These are phyloP conservation scores for Diplogasteroides magnus DNA, from an alignment of 1,140 invertebrate genomes.

Conservation along the genomic window DNA sequence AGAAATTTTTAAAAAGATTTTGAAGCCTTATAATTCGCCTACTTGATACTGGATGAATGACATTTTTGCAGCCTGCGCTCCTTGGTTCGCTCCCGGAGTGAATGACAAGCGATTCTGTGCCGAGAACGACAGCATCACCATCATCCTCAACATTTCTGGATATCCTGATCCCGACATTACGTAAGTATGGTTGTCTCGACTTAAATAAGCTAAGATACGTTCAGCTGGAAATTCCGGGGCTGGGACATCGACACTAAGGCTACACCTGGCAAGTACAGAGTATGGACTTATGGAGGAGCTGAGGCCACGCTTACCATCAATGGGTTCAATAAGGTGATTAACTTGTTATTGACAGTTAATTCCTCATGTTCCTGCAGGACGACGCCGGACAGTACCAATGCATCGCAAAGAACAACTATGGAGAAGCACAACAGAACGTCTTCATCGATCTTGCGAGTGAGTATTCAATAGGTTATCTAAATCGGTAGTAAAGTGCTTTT, in stretches of 20 bases:
- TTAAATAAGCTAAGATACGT: not conserved
- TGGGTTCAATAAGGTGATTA: constrained; percentile 43
- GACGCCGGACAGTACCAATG: constrained; percentile 54
- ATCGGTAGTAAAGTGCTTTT: not conserved
- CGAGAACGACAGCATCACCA: constrained; percentile 50
- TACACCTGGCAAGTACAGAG: constrained; percentile 48
- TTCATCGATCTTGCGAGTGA: constrained; percentile 52
- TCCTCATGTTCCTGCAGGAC: too few relatives aligned
- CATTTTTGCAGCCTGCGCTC: constrained; percentile 45
- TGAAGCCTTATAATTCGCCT: too few relatives aligned
- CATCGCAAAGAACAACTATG: constrained; percentile 51
- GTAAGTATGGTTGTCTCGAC: not conserved
- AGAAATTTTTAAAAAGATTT: too few relatives aligned
- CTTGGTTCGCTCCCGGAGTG: constrained; percentile 53
- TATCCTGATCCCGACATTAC: constrained; percentile 54
- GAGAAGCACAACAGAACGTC: constrained; percentile 53
- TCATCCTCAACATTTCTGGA: constrained; percentile 46
- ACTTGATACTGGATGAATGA: too few relatives aligned
- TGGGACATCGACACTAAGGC: constrained; percentile 47
- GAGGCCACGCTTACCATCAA: constrained; percentile 50
- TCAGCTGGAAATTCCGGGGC: constrained; percentile 51
- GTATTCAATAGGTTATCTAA: constrained; percentile 1
- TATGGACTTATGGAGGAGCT: constrained; percentile 46
- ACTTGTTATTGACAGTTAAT: too few relatives aligned
- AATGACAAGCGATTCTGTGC: constrained; percentile 52